A percentile compares a stretch with the other conserved stretches of the same genome.
Conservation (phyloP, 2,888 invertebrate genomes). For the Podabrus alpinus region DNA sequence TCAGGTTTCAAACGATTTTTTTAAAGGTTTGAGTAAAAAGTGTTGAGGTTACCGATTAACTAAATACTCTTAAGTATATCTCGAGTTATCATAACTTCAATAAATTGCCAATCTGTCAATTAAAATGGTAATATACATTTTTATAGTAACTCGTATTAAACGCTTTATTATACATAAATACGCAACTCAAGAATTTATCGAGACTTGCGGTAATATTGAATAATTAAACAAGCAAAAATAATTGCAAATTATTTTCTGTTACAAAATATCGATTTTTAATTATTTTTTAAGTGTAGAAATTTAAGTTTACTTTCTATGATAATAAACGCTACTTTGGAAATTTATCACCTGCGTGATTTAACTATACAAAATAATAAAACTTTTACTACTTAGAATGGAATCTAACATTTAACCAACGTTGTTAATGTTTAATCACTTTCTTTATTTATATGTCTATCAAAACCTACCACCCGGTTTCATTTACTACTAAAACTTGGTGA, state of each 20-base stretch:
- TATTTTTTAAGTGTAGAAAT: neutral
- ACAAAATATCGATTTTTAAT: neutral
- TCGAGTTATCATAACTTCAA: neutral
- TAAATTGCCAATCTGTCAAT: neutral
- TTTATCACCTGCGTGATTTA: neutral
- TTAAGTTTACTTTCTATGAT: neutral
- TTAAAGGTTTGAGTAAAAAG: neutral
- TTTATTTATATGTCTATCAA: neutral
- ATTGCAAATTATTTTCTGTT: neutral
- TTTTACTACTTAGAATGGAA: neutral
- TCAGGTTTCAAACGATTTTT: neutral
- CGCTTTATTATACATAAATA: neutral
- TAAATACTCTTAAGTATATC: neutral
- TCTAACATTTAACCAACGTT: neutral
- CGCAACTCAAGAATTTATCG: neutral
- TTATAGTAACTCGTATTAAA: neutral
- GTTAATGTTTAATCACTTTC: neutral
- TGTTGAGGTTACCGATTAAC: neutral
- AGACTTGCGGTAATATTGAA: neutral
- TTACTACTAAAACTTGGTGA: neutral
- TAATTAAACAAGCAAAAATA: too few relatives aligned
- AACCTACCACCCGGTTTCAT: neutral
- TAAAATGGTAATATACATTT: neutral
- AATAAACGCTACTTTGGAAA: neutral
- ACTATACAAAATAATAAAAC: neutral